phyloP scores from a whole-genome alignment of 2,113 vertebrate genomes.

The Epinephelus moara region DNA sequence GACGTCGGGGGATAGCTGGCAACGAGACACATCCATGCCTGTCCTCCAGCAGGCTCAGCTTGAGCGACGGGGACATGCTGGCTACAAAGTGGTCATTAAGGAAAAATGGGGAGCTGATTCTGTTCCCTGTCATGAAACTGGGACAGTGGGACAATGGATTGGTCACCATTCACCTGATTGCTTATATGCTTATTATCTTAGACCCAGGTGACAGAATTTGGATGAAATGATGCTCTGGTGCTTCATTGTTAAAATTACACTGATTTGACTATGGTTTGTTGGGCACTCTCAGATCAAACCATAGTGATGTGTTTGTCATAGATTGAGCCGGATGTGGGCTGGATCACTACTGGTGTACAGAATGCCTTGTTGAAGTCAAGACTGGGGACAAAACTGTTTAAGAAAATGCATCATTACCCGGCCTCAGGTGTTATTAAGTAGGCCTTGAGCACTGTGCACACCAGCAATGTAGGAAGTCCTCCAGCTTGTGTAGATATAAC shows the following conservation, averaged over 20 bases:
- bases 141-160: conserved; percentile 12
- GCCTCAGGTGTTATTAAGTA: not conserved
- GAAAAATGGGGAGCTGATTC: conserved; percentile 8
- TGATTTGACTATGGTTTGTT: not conserved
- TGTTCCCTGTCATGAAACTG: conserved; percentile 34
- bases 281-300: not conserved
- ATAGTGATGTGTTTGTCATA: too few relatives aligned
- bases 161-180: not conserved
- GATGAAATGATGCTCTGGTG: not conserved
- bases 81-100: conserved; percentile 57
- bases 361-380: not conserved
- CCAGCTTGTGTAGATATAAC: conserved; percentile 20
- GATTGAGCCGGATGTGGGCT: not conserved
- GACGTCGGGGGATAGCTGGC: conserved; percentile 27
- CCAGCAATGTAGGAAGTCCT: not conserved
- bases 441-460: not conserved
- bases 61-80: conserved; percentile 42
- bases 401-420: not conserved
- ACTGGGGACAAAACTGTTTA: not conserved
- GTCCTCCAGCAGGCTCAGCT: conserved; percentile 43
- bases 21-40: not conserved
- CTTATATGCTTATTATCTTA: not conserved
- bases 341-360: not conserved
- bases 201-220: conserved; percentile 8
- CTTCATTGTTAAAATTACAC: not conserved